These are phyloP conservation scores for Chitala chitala DNA, from an alignment of 2,113 vertebrate genomes.

Conservation along the genomic window DNA sequence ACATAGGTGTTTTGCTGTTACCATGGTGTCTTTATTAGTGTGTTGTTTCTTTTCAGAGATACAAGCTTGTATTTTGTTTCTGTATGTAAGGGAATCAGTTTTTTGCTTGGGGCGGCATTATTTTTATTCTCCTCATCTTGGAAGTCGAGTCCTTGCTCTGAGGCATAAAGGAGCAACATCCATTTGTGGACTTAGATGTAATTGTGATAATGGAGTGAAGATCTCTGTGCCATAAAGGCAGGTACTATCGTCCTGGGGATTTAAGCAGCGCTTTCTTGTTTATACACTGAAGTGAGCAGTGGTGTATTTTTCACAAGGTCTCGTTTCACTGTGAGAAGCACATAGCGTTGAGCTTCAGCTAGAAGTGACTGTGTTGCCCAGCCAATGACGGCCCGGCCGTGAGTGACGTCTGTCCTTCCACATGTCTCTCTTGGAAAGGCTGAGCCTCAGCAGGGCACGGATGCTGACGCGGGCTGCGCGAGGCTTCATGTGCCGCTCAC, in stretches of 20 bases:
- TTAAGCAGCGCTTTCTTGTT: no score
- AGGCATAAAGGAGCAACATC: not conserved
- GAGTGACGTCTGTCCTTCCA: not conserved
- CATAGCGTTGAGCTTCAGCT: not conserved
- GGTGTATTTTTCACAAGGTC: no score
- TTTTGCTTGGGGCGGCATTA: not conserved
- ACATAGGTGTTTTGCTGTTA: not conserved
- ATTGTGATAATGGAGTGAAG: not conserved
- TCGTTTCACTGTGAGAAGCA: no score
- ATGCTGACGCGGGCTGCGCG: conserved; percentile 77
- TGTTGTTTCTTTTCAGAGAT: not conserved
- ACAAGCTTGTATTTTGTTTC: no score
- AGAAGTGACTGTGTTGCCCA: no score
- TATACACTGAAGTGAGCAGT: no score
- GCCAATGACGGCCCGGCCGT: no score
- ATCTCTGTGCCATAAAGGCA: no score
- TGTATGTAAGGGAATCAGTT: not conserved
- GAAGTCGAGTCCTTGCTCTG: not conserved
- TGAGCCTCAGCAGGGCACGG: conserved; percentile 76
- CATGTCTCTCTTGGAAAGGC: conserved; percentile 49
- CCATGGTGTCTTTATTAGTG: not conserved
- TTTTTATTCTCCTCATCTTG: not conserved
- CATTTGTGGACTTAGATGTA: not conserved
- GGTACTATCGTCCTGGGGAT: not conserved
- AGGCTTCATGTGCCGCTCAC: conserved; percentile 79